Evolutionary conservation across 2,797 vertebrate genomes (phyloP).

Genomic region (Silurus lanzhouensis): DNA sequence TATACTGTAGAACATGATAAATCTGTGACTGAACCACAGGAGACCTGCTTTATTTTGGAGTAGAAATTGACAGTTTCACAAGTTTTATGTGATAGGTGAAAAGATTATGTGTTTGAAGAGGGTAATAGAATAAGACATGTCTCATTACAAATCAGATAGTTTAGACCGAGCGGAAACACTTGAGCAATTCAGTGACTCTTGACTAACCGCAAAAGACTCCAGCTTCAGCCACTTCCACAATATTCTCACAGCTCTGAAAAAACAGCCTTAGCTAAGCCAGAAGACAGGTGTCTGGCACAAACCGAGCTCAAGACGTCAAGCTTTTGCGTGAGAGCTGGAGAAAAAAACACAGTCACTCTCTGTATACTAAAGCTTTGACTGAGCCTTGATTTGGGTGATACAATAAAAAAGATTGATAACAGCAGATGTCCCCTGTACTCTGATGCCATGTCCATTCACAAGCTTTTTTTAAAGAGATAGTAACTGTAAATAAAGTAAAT

Average conservation of each 20-base stretch:
- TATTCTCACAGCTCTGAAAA: conserved; percentile 10
- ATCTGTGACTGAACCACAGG: background rate
- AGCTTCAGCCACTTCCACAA: conserved; percentile 21
- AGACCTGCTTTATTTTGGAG: conserved; percentile 9
- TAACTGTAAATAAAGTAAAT: background rate
- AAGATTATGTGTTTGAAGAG: conserved; percentile 20
- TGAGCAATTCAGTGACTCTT: conserved; percentile 43
- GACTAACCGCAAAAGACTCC: conserved; percentile 30
- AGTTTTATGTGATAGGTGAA: background rate
- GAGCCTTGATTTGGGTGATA: conserved; percentile 23
- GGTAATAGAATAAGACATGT: background rate
- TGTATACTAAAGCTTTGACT: conserved; percentile 19
- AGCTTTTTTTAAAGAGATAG: background rate
- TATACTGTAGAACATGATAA: background rate
- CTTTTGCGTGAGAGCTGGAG: conserved; percentile 26
- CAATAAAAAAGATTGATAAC: conserved; percentile 21
- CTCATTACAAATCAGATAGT: conserved; percentile 3
- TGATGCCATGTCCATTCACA: background rate
- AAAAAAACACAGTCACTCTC: conserved; percentile 24
- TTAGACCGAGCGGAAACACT: conserved; percentile 30
- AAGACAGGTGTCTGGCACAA: conserved; percentile 53
- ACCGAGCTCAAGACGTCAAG: conserved; percentile 26
- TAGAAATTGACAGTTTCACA: background rate
- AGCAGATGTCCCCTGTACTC: conserved; percentile 28
- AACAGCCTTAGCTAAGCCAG: conserved; percentile 9